Conservation (phyloP, 2,888 invertebrate species). For the Cephus sareptanus region DNA sequence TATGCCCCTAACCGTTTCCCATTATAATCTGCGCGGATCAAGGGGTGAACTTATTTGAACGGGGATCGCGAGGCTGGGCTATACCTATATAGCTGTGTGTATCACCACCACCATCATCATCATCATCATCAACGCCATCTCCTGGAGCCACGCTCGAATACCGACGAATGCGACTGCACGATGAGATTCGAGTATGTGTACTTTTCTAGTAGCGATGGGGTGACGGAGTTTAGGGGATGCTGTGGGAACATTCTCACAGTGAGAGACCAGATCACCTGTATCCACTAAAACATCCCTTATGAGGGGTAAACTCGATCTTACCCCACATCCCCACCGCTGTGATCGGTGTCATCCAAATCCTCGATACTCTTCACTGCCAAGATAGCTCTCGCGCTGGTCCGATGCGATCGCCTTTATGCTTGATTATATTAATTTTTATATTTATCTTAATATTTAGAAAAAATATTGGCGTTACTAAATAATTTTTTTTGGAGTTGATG, state of each 20-base stretch:
- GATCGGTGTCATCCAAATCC: background rate
- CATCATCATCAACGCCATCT: background rate
- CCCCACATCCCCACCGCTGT: background rate
- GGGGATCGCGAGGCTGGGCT: constrained; percentile 37
- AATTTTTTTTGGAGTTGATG: background rate
- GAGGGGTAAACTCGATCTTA: background rate
- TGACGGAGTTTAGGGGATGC: constrained; percentile 52
- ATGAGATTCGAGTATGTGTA: background rate
- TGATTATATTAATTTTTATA: background rate
- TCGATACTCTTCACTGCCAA: background rate
- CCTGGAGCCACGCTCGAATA: background rate
- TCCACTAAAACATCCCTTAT: constrained; percentile 33
- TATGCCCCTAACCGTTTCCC: constrained; percentile 59
- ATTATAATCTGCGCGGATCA: constrained; percentile 49
- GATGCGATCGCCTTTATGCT: background rate
- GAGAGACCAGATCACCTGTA: constrained; percentile 56
- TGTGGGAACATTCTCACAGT: constrained; percentile 63
- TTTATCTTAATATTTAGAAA: background rate
- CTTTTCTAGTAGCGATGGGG: constrained; percentile 41
- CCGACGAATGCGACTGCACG: background rate
- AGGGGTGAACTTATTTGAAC: constrained; percentile 47
- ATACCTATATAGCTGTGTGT: background rate
- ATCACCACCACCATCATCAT: background rate
- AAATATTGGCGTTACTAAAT: background rate
- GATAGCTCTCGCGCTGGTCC: background rate